Evolutionary conservation across 2,113 vertebrate genomes (phyloP).

Genomic region (Setophaga petechia): DNA sequence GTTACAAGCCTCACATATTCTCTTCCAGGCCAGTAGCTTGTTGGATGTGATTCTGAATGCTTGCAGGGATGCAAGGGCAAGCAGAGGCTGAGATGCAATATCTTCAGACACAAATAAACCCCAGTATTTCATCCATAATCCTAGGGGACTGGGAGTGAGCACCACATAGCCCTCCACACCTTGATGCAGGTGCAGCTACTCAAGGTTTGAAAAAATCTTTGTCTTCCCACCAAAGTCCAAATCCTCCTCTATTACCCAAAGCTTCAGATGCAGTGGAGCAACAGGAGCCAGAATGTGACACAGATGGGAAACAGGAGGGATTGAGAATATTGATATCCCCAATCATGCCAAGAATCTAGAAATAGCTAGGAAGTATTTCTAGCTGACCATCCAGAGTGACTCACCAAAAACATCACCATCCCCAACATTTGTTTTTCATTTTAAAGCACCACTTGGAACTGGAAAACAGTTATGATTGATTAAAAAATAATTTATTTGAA

Average conservation of each 20-base stretch:
- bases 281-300: neutral
- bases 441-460: neutral
- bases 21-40: neutral
- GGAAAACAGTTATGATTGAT: neutral
- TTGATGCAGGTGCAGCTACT: neutral
- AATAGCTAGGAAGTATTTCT: neutral
- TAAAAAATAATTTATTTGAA: neutral
- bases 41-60: neutral
- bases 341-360: neutral
- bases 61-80: neutral
- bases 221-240: fast-evolving
- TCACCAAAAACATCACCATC: neutral
- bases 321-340: fast-evolving
- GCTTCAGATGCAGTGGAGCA: neutral
- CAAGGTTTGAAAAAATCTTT: neutral
- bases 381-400: neutral
- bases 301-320: neutral
- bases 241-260: fast-evolving
- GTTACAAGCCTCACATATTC: neutral
- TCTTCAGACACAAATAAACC: neutral
- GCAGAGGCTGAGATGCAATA: neutral
- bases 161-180: neutral
- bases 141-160: neutral
- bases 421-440: neutral
- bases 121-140: neutral